Base-by-base conservation (phyloP, 1,140 invertebrate species). In the Ceratina australensis region DNA sequence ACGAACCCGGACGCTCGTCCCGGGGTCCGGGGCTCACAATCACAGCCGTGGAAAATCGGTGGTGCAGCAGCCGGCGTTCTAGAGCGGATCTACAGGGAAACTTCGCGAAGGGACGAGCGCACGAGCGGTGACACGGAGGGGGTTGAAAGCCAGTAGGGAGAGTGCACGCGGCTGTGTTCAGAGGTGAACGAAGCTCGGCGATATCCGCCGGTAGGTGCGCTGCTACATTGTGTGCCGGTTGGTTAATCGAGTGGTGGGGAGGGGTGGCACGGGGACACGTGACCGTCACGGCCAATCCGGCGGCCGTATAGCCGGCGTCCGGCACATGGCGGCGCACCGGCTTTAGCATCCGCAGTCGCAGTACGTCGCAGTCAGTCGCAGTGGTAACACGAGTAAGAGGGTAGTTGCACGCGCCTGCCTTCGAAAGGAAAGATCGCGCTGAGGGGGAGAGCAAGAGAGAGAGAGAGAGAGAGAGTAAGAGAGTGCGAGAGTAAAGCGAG, bases 311-410 rank as follows among this genome's bases (percentile, higher is more conserved):
- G 81, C 90, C 90, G 90, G 90, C 89, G 89, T 89, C 84, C 84
- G 87, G 88, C 90, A 90, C 89, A 90, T 90, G 90, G 81, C 85
- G 85, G 81, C 79, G 73, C 84, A 79, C 84, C 83, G 81, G 84
- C 76, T 81, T 75, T 83, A 80, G 83, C 59, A 81, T 67, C 85
- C 87, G 87, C 88, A 90, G 90, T 88, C 88, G 88, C 89, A 89
- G 89, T 89, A 85, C 88, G 87, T 90, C 87, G 89, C 89, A 91
- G 88, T 91, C 90, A 91, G 89, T 91, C 90, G 89, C 91, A 91
- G 90, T 88, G 87, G 84, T 87, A 90, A 84, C 83, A 88, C 89
- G 90, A 89, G 85, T 86, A 86, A 87, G 88, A 90, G 89, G 89
- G 90, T 91, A 90, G 90, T 90, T 86, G 82, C 85, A 89, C 88